Base-by-base conservation (phyloP, 1,140 invertebrate genomes). In the Drosophila carrolli region DNA sequence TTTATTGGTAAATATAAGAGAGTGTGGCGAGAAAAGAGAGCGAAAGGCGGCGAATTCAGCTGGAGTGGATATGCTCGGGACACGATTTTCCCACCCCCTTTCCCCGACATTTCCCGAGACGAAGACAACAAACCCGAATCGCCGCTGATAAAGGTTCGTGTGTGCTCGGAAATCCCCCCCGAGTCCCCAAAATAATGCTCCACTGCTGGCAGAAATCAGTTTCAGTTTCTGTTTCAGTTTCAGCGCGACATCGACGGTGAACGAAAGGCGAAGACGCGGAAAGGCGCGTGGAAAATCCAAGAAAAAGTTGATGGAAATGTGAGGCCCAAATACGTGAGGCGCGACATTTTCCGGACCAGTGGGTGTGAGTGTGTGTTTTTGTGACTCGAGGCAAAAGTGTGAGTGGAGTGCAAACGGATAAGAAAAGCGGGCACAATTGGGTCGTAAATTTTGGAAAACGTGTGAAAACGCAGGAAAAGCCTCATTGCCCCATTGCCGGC, bases 401-500 rank as follows among this genome's bases (percentile, higher is more conserved):
- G 48, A 32, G 48, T 51, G 62, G 47, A 50, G 48, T 51, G 62
- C 46, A 35, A 43, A 60, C 55, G 57, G 54, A 38, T 53, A 51
- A 44, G 54, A 44, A 50, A 43, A 61, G 51, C 66, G 46, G 40
- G 41, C 41, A 66, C 74, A 67, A 86, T 53, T 67, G 63, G 70
- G 84, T 89, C 83, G 84, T 88, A 88, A 89, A 88, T 88, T 86
- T 88, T 77, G 76, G 62, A 76, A 72, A 85, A 89, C 84, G 83
- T 88, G 83, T 88, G 83, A 88, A 88, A 88, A 88, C 79, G 83
- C 83, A 88, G 83, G 83, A 88, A 88, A 83, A 88, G 84, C 76
- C 83, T 89, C 80, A 77, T 88, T 86, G 82, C 79, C 82, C 70
- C 83, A 82, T 86, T 88, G 83, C 79, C 83, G 84, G 83, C 79